Conservation (phyloP, 2,113 vertebrate genomes). For the Phyllopteryx taeniolatus region DNA sequence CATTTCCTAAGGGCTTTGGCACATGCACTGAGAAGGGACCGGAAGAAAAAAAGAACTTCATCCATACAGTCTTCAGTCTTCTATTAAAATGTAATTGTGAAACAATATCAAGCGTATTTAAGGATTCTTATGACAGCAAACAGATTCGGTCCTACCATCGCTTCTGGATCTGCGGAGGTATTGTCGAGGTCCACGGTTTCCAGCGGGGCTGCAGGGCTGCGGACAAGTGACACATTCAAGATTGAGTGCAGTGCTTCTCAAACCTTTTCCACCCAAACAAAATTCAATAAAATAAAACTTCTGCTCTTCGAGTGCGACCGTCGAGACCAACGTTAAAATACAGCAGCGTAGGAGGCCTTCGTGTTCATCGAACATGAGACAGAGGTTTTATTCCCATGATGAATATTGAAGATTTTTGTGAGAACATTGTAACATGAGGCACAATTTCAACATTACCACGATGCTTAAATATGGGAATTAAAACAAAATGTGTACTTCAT, state of each 20-base stretch:
- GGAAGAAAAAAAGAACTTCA: no score
- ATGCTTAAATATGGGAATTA: background rate
- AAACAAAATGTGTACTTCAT: background rate
- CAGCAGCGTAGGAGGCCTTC: background rate
- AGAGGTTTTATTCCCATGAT: background rate
- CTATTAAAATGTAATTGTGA: background rate
- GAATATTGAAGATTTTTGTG: background rate
- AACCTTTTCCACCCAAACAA: background rate
- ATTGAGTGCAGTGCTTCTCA: background rate
- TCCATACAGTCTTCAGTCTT: no score
- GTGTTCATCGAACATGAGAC: background rate
- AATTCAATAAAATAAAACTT: background rate
- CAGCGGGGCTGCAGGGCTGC: slow-evolving; percentile 81
- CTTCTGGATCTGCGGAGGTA: slow-evolving; percentile 85
- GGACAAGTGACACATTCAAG: slow-evolving; percentile 15
- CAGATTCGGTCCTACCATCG: slow-evolving; percentile 76
- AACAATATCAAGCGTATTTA: background rate
- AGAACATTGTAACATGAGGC: background rate
- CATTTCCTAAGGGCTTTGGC: background rate
- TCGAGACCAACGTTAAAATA: background rate
- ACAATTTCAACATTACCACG: background rate
- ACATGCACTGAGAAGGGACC: no score
- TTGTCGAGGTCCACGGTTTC: slow-evolving; percentile 89
- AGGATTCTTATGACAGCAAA: background rate
- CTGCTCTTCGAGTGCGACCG: background rate